Percentiles rank a stretch among this genome's conserved stretches.
Evolutionary conservation across 2,113 vertebrate species (phyloP).

Genomic region (Spea multiplicata): DNA sequence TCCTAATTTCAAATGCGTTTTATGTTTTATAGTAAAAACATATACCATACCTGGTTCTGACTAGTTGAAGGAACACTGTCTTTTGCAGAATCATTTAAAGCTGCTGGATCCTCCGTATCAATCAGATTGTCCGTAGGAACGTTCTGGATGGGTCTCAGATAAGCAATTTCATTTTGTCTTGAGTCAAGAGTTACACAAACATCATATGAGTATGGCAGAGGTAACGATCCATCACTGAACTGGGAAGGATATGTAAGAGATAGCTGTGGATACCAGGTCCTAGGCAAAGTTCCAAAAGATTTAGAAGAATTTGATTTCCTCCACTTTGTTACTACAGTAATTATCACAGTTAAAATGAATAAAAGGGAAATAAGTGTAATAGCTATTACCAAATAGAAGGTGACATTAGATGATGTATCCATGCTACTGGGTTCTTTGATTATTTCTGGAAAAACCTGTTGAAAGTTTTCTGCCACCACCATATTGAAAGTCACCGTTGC

Average conservation of each 20-base stretch:
- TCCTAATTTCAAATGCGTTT: too few relatives aligned
- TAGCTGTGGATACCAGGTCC: too few relatives aligned
- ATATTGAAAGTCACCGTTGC: constrained; percentile 18
- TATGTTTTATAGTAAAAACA: too few relatives aligned
- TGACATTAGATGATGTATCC: constrained; percentile 43
- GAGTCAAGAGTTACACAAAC: too few relatives aligned
- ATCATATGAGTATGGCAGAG: too few relatives aligned
- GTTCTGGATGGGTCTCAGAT: constrained; percentile 30
- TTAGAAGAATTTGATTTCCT: not conserved
- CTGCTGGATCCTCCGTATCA: not conserved
- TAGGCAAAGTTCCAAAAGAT: constrained; percentile 18
- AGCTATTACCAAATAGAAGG: constrained; percentile 53
- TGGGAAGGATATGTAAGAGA: too few relatives aligned
- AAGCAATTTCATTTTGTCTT: constrained; percentile 34
- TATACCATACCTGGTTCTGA: not conserved
- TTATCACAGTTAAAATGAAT: constrained; percentile 40
- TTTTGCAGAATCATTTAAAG: not conserved
- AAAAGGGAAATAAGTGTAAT: constrained; percentile 52
- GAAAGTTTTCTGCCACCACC: constrained; percentile 55
- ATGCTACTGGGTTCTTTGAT: constrained; percentile 19
- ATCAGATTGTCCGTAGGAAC: constrained; percentile 31
- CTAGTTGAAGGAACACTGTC: not conserved
- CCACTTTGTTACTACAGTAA: not conserved
- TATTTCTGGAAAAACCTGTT: constrained; percentile 44
- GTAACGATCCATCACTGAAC: too few relatives aligned